Percentiles rank a stretch among this genome's conserved stretches.
phyloP scores from a whole-genome alignment of 2,113 vertebrate genomes.

The Oplegnathus fasciatus region DNA sequence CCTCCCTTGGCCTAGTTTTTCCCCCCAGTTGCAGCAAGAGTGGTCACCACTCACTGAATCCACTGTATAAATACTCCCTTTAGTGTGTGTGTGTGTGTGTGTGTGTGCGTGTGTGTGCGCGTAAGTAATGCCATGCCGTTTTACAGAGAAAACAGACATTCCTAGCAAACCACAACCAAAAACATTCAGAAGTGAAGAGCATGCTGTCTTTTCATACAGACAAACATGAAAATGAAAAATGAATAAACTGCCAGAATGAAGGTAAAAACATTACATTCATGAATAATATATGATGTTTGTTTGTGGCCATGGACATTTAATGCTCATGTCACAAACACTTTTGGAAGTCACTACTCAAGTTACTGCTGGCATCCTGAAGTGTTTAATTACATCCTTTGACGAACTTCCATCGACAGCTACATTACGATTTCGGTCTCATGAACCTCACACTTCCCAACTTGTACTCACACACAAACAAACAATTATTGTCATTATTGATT shows the following conservation, averaged over 20 bases:
- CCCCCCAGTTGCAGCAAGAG: constrained; percentile 44
- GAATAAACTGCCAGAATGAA: background rate
- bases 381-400: background rate
- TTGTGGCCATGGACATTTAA: background rate
- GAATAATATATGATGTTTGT: background rate
- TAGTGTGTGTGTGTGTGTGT: constrained; percentile 20
- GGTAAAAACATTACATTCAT: background rate
- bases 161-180: background rate
- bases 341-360: background rate
- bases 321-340: background rate
- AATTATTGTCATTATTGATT: background rate
- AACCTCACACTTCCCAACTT: background rate
- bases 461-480: background rate
- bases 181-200: background rate
- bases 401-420: background rate
- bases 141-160: constrained; percentile 27
- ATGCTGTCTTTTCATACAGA: background rate
- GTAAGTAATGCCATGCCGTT: constrained; percentile 23
- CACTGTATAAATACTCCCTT: constrained; percentile 42
- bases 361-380: background rate
- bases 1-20: constrained; percentile 71
- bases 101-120: too few relatives aligned
- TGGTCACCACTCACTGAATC: constrained; percentile 43
- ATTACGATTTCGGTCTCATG: too few relatives aligned
- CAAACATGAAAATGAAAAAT: background rate